Percentiles rank a stretch among this genome's conserved stretches.
Conservation (phyloP, 1,140 invertebrate genomes). For the Lutraria rhynchaena region DNA sequence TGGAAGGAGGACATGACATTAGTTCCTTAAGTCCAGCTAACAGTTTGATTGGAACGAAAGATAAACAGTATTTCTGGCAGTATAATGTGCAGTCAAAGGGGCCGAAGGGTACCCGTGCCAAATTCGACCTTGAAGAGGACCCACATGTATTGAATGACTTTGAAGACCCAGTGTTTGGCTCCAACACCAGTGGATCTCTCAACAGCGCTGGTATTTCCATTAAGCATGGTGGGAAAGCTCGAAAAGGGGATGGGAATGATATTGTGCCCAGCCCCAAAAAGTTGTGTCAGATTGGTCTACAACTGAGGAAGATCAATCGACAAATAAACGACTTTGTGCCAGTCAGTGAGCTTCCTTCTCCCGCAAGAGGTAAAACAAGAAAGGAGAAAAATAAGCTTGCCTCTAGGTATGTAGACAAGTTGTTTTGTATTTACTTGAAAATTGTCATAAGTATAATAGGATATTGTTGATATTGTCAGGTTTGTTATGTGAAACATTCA, state of each 20-base stretch:
- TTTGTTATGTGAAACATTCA: too few species aligned
- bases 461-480: too few species aligned
- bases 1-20: constrained; percentile 87
- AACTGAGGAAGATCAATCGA: constrained; percentile 95
- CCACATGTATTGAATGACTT: constrained; percentile 92
- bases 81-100: constrained; percentile 99
- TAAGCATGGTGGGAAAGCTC: constrained; percentile 91
- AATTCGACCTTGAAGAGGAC: constrained; percentile 87
- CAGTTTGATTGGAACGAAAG: constrained; percentile 63
- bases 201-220: constrained; percentile 65
- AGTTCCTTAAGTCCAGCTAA: constrained; percentile 59
- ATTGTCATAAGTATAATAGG: too few species aligned
- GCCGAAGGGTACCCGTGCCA: constrained; percentile 88
- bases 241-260: constrained; percentile 98
- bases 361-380: constrained; percentile 91
- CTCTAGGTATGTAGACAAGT: constrained; percentile 88
- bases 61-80: constrained; percentile 94
- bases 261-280: constrained; percentile 97
- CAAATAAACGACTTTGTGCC: constrained; percentile 98
- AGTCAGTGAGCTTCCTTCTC: constrained; percentile 92
- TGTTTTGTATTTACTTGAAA: too few species aligned
- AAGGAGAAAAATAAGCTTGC: constrained; percentile 99
- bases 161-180: constrained; percentile 81
- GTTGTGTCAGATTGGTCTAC: constrained; percentile 93
- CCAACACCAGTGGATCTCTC: constrained; percentile 57